Base-by-base conservation (phyloP, 1,140 invertebrate species). In the Lordiphosa collinella region DNA sequence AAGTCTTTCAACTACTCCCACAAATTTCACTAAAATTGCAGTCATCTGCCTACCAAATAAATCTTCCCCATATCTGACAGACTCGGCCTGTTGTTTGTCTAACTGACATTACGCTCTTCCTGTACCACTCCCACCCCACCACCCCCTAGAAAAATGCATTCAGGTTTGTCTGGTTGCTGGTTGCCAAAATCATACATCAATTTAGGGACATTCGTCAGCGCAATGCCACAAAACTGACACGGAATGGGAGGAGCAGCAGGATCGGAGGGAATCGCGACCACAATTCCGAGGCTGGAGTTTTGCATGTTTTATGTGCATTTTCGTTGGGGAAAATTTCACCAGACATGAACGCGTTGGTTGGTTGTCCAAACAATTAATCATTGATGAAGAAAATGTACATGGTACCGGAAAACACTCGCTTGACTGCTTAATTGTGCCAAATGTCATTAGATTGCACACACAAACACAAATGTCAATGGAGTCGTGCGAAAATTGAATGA, bases 331-430 rank as follows among this genome's bases (percentile, higher is more conserved):
- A 22, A 43, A 43, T 43, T 43, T 44, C 41, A 44, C 11, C 11
- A 8, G 22, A 44, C 12, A 44, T 44, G 16, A 29, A 60, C 66
- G 66, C 47, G 35, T 48, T 48, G 6, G 22, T 44, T 44, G 41
- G 78, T 84, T 82, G 78, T 82, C 78, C 84, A 82, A 82, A 84
- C 78, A 78, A 82, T 82, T 82, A 82, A 82, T 82, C 78, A 82
- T 84, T 82, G 78, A 82, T 84, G 78, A 78, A 84, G 78, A 82
- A 82, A 82, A 78, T 78, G 67, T 75, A 40, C 60, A 63, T 37
- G 60, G 48, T 63, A 63, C 60, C 47, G 63, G 60, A 38, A 63
- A 63, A 63, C 53, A 34, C 58, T 48, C 38, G 58, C 43, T 61
- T 49, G 58, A 61, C 58, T 74, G 72, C 65, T 54, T 75, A 71